These are phyloP conservation scores for Tetragnatha montana DNA, from an alignment of 2,888 invertebrate genomes.

Conservation along the genomic window DNA sequence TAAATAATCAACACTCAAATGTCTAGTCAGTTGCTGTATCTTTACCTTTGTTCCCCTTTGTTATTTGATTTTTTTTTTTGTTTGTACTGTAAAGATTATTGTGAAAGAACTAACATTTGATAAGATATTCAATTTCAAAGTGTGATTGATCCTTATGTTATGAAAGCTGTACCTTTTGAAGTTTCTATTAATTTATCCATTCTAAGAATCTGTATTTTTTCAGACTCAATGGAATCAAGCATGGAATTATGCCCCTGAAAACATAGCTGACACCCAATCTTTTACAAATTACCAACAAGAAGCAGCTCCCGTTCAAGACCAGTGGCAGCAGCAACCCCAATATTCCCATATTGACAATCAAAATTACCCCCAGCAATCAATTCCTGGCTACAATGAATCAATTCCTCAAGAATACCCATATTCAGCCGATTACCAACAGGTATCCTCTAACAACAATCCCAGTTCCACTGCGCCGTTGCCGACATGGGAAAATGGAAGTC, in stretches of 20 bases:
- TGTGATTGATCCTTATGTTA: too few relatives aligned
- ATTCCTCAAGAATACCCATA: slow-evolving; percentile 33
- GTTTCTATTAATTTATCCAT: background rate
- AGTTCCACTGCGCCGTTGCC: slow-evolving; percentile 11
- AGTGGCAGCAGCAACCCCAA: slow-evolving; percentile 32
- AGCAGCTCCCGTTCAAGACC: slow-evolving; percentile 6
- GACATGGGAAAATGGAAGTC: slow-evolving; percentile 51
- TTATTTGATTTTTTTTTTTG: too few relatives aligned
- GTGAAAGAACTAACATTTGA: too few relatives aligned
- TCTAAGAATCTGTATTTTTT: background rate
- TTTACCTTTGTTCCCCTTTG: too few relatives aligned
- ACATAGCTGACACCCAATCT: background rate
- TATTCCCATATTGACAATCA: slow-evolving; percentile 44
- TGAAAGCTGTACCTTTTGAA: background rate
- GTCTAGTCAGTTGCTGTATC: too few relatives aligned
- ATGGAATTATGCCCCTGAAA: slow-evolving; percentile 32
- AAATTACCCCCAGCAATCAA: slow-evolving; percentile 41
- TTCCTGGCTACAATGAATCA: slow-evolving; percentile 6
- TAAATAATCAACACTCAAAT: too few relatives aligned
- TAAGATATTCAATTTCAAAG: too few relatives aligned
- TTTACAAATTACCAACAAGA: slow-evolving; percentile 48
- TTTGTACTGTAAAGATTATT: too few relatives aligned
- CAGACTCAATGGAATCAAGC: slow-evolving; percentile 42
- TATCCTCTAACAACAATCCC: slow-evolving; percentile 44
- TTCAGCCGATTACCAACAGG: slow-evolving; percentile 20